Conservation (phyloP, 2,113 vertebrate species). For the Vulpes vulpes region DNA sequence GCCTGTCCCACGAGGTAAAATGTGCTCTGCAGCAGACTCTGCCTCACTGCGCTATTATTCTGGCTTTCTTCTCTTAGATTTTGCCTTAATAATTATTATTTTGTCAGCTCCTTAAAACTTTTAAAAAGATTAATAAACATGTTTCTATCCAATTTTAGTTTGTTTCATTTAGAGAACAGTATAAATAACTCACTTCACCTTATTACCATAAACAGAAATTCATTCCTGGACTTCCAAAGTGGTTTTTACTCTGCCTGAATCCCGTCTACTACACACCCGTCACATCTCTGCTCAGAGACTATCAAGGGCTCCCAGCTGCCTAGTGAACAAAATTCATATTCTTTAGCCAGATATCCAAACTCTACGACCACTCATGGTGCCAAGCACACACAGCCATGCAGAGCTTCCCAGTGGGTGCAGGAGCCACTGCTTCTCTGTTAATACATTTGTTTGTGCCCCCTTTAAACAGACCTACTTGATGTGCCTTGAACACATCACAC, state of each 20-base stretch:
- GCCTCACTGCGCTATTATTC: neutral
- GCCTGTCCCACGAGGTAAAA: too few relatives aligned
- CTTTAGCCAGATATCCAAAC: neutral
- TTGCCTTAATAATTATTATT: neutral
- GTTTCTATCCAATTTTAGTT: neutral
- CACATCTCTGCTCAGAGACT: neutral
- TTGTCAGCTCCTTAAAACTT: neutral
- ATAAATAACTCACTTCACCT: neutral
- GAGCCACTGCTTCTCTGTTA: neutral
- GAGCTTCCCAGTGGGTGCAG: too few relatives aligned
- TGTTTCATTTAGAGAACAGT: neutral
- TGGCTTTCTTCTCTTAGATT: neutral
- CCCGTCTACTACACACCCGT: rapidly evolving
- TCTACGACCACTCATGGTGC: rapidly evolving
- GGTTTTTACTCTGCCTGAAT: neutral
- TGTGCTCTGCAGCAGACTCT: neutral
- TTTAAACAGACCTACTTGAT: neutral
- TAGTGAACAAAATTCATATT: neutral
- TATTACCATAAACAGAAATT: neutral
- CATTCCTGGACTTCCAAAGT: neutral
- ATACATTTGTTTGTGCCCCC: rapidly evolving
- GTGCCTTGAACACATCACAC: neutral
- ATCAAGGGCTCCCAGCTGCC: neutral
- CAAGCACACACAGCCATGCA: rapidly evolving
- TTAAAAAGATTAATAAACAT: neutral